phyloP scores from a whole-genome alignment of 2,797 vertebrate species.

The Sebastes paucispinis region DNA sequence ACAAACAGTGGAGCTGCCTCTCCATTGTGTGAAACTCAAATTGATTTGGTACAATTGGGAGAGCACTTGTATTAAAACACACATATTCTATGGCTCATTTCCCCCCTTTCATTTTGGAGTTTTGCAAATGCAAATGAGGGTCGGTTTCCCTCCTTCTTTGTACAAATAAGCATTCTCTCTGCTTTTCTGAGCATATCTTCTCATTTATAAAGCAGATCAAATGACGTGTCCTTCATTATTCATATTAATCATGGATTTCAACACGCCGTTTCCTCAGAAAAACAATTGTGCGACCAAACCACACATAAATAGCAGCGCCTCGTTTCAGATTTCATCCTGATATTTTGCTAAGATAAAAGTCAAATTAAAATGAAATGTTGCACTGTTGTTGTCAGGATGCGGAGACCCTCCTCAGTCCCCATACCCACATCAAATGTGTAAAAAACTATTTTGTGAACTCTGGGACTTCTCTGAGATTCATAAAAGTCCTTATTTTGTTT shows the following conservation, averaged over 20 bases:
- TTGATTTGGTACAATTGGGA: slow-evolving; percentile 76
- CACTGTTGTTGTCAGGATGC: slow-evolving; percentile 22
- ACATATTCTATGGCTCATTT: slow-evolving; percentile 79
- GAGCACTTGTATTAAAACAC: slow-evolving; percentile 78
- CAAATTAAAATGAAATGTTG: slow-evolving; percentile 36
- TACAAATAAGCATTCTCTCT: slow-evolving; percentile 19
- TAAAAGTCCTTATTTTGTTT: slow-evolving; percentile 54
- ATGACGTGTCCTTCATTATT: slow-evolving; percentile 8
- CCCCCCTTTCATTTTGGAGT: slow-evolving; percentile 55
- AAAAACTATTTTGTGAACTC: slow-evolving; percentile 56
- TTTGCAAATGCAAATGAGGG: slow-evolving; percentile 64
- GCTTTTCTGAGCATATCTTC: slow-evolving; percentile 12
- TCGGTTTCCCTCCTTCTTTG: slow-evolving; percentile 33
- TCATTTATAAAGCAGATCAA: slow-evolving; percentile 19
- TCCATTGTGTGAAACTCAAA: slow-evolving; percentile 73
- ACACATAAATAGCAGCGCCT: slow-evolving; percentile 7
- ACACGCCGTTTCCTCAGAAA: neutral
- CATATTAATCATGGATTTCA: slow-evolving; percentile 20
- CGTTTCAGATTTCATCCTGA: slow-evolving; percentile 50
- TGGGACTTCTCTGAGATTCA: slow-evolving; percentile 39
- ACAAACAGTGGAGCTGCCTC: slow-evolving; percentile 72
- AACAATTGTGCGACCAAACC: slow-evolving; percentile 10
- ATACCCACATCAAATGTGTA: neutral
- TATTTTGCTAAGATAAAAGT: slow-evolving; percentile 56
- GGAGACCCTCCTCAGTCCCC: slow-evolving; percentile 29